Evolutionary conservation across 2,797 vertebrate species (phyloP), one percentile per base, ranked within the genome.

Genomic region (Hybognathus amarus): DNA sequence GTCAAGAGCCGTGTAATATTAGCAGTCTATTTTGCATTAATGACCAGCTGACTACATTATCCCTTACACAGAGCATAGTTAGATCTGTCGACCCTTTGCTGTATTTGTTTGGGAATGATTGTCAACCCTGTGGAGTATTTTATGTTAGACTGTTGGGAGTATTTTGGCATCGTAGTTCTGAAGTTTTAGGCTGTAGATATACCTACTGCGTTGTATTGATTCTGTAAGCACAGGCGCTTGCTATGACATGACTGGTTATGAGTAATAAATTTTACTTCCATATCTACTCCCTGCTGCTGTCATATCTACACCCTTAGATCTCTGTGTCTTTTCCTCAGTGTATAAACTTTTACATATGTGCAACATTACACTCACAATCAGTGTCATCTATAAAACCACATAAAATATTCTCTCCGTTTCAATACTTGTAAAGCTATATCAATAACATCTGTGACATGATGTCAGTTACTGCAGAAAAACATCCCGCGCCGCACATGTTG

Each of bases 311-410:
- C 68, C 24, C 22, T 40, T 69, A 69, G 47, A 24, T 40, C 36
- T 52, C 38, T 68, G 11, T 42, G 64, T 22, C 15, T 79, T 69
- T 56, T 56, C 78, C 50, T 63, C 54, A 47, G 56, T 61, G 4
- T 71, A 63, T 4, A 63, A 47, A 63, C 36, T 50, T 61, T 71
- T 42, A 40, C 64, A 27, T 68, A 79, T 56, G 27, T 68, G 22
- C 33, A 68, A 52, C 63, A 54, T 79, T 33, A 40, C 77, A 27
- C 64, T 68, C 64, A 68, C 15, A 54, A 38, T 79, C 33, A 17
- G 15, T 64, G 27, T 36, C 27, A 3, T 47, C 27, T 47, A 45
- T 40, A 63, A 30, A 79, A 17, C 61, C 33, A n/a, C 45, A 54
- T 67, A 36, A 68, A 67, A n/a, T n/a, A n/a, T n/a, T n/a, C n/a